Base-by-base conservation (phyloP, 2,113 vertebrate species). In the Madoqua kirkii region DNA sequence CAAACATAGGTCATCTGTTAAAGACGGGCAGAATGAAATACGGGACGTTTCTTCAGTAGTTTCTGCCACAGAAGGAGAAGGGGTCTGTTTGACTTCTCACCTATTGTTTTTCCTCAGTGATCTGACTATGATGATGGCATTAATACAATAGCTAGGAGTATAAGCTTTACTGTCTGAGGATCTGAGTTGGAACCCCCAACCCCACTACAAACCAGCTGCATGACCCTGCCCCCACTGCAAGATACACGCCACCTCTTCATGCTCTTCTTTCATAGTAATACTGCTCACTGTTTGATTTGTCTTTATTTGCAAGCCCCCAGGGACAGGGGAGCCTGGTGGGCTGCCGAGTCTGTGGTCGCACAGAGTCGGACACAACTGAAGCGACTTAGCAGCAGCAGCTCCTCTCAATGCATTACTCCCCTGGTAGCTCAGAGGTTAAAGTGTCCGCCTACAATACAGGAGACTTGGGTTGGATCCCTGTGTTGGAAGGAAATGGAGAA, bases 371-470 rank as follows among this genome's bases (percentile, higher is more conserved):
- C 15, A 6, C 15, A 15, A 52, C 52, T 52, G 52, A 52, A 17
- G 52, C 15, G 15, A 16, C 52, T 52, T 50, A 52, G 52, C 50
- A 52, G 50, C 52, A 16, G 52, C 52, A 52, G 15, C 23, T 14
- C 27, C 5, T 29, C 0, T 14, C 59, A 60, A 0, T 6, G 6
- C 6, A 0, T 3, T 14, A 31, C 59, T 60, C 27, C 59, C 27
- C 59, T 60, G 27, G 5, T 31, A 27, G 59, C 12, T 60, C 59
- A 31, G 59, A 60, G 27, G 59, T 6, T 60, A 3, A 14, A 60
- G 5, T 2, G 12, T 60, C 59, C 6, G 27, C 27, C 59, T 31
- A 13, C 59, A 60, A 60, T 6, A 0, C 12, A 1, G 27, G 27
- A 60, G 59, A 31, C 59, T 29, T 60, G 27, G 59, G 59, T 60